Percentiles rank a stretch among this genome's conserved stretches.
phyloP scores from a whole-genome alignment of 2,797 vertebrate species.

The Enteromius viviparus region DNA sequence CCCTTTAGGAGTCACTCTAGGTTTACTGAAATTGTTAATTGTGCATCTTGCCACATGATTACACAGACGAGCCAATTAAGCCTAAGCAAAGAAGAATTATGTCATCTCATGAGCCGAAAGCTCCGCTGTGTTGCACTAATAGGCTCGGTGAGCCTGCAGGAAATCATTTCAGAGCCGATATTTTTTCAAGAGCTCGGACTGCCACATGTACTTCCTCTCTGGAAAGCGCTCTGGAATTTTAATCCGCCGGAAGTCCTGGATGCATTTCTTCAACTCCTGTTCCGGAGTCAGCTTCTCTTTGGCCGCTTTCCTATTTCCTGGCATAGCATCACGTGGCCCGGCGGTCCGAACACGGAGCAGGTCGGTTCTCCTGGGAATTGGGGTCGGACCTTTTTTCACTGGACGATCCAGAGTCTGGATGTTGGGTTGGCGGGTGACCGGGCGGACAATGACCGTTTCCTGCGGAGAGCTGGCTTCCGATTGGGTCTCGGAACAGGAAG shows the following conservation, averaged over 20 bases:
- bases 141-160: conserved; percentile 22
- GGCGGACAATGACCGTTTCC: conserved; percentile 93
- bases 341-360: conserved; percentile 92
- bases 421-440: conserved; percentile 86
- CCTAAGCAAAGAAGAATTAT: conserved; percentile 47
- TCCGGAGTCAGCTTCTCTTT: conserved; percentile 96
- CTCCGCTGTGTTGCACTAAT: conserved; percentile 42
- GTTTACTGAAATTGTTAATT: conserved; percentile 52
- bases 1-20: conserved; percentile 48
- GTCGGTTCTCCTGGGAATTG: conserved; percentile 90
- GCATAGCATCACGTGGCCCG: conserved; percentile 86
- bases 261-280: conserved; percentile 97
- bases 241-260: conserved; percentile 98
- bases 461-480: conserved; percentile 96
- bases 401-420: conserved; percentile 94
- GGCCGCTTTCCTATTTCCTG: conserved; percentile 88
- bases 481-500: conserved; percentile 97
- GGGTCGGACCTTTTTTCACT: conserved; percentile 85
- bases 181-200: conserved; percentile 94
- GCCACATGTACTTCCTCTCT: conserved; percentile 95
- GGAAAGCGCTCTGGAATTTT: conserved; percentile 96
- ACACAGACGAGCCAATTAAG: conserved; percentile 47
- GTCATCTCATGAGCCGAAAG: conserved; percentile 51
- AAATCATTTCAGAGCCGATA: conserved; percentile 84
- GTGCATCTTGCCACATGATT: conserved; percentile 48